phyloP scores from a whole-genome alignment of 2,113 vertebrate species.

The Cephalopholis sonnerati region DNA sequence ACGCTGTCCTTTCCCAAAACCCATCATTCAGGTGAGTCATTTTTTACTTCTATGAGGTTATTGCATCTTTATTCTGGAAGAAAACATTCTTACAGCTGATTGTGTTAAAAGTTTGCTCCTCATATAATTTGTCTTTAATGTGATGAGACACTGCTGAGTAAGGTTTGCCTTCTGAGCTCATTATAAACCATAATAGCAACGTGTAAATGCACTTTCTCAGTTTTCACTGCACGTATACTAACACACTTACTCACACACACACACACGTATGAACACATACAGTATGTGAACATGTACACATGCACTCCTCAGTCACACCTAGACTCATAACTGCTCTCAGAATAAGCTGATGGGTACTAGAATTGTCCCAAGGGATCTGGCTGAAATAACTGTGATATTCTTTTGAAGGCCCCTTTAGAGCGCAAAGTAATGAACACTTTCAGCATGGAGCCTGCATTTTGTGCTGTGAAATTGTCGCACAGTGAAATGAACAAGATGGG shows the following conservation, averaged over 20 bases:
- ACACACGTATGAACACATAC: background rate
- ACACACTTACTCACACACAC: slow-evolving; percentile 16
- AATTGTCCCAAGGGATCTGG: slow-evolving; percentile 42
- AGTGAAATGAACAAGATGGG: slow-evolving; percentile 51
- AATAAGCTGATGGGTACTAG: slow-evolving; percentile 40
- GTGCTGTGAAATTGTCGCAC: slow-evolving; percentile 43
- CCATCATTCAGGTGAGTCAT: slow-evolving; percentile 77
- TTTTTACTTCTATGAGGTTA: slow-evolving; percentile 26
- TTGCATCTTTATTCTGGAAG: slow-evolving; percentile 11
- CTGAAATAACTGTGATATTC: slow-evolving; percentile 72
- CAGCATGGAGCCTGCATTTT: slow-evolving; percentile 40
- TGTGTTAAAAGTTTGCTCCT: slow-evolving; percentile 9
- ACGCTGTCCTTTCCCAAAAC: slow-evolving; percentile 27
- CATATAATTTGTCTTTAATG: background rate
- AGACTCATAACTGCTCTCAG: slow-evolving; percentile 38
- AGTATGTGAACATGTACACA: background rate
- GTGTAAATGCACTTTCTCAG: slow-evolving; percentile 15
- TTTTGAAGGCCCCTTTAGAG: slow-evolving; percentile 58
- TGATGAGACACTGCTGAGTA: background rate
- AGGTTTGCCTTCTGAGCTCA: background rate
- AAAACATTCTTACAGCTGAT: slow-evolving; percentile 15
- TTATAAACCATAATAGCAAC: background rate
- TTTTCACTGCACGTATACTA: background rate
- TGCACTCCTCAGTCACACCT: slow-evolving; percentile 45
- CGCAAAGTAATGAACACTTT: slow-evolving; percentile 59